A percentile compares a stretch with the other conserved stretches of the same genome.
Evolutionary conservation across 2,888 invertebrate species (phyloP).

Genomic region (Folsomia manolachei): DNA sequence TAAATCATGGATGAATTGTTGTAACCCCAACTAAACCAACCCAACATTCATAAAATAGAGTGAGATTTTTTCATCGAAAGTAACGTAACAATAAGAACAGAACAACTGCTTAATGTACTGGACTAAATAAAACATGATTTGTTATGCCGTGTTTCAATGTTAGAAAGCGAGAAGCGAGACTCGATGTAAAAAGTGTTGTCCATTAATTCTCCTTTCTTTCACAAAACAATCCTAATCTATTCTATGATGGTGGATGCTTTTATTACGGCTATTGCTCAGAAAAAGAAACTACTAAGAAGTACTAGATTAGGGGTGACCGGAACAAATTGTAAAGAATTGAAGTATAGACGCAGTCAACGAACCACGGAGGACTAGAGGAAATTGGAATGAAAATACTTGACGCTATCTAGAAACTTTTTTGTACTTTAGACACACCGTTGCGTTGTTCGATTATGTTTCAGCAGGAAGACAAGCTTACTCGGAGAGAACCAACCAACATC

Average conservation of each 20-base stretch:
- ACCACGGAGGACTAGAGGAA: not conserved
- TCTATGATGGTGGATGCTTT: not conserved
- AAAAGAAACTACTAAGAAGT: not conserved
- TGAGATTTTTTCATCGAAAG: not conserved
- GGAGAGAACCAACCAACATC: not conserved
- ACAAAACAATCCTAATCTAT: not conserved
- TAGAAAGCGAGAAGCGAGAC: too few relatives aligned
- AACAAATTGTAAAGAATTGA: constrained; percentile 10
- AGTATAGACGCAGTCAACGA: not conserved
- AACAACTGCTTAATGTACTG: not conserved
- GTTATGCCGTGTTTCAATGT: not conserved
- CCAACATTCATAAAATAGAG: not conserved
- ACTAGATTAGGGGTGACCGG: not conserved
- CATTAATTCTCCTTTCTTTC: not conserved
- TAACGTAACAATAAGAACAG: too few relatives aligned
- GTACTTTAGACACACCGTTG: not conserved
- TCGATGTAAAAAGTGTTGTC: not conserved
- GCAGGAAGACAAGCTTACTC: not conserved
- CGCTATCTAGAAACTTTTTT: not conserved
- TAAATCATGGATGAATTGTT: constrained; percentile 32
- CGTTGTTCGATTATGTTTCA: not conserved
- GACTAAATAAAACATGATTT: not conserved
- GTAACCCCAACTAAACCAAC: constrained; percentile 2
- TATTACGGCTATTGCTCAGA: not conserved
- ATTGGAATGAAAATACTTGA: not conserved